These are phyloP conservation scores for Sorex araneus DNA, from an alignment of 2,113 vertebrate species.

Conservation along the genomic window DNA sequence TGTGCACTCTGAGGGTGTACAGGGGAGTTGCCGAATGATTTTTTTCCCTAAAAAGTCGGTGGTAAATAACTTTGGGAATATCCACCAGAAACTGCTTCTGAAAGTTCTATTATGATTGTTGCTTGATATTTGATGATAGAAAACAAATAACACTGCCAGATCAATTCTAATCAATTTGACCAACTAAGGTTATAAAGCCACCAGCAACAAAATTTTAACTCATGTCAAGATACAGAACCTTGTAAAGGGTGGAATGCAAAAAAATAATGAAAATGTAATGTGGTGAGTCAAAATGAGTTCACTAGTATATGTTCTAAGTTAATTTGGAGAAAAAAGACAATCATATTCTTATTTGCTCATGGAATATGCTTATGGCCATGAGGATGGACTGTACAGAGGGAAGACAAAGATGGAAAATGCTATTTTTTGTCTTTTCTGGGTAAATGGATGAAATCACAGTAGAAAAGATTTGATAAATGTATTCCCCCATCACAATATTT, in stretches of 20 bases:
- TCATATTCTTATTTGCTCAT: not conserved
- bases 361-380: not conserved
- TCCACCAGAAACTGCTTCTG: not conserved
- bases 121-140: not conserved
- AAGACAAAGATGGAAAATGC: slow-evolving; percentile 34
- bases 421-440: not conserved
- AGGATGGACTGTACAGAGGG: not conserved
- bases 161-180: not conserved
- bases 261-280: slow-evolving; percentile 2
- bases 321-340: not conserved
- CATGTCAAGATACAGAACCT: not conserved
- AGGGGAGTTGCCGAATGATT: too few species aligned
- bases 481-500: not conserved
- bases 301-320: not conserved
- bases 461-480: slow-evolving; percentile 30
- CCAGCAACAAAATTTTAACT: slow-evolving; percentile 3
- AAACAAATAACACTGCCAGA: not conserved
- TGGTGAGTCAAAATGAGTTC: not conserved
- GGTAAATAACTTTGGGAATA: too few species aligned
- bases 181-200: not conserved
- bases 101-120: not conserved
- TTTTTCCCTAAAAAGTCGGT: not conserved
- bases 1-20: too few species aligned
- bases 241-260: slow-evolving; percentile 1
- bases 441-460: slow-evolving; percentile 28